A percentile compares a stretch with the other conserved stretches of the same genome.
phyloP scores from a whole-genome alignment of 2,888 invertebrate species.

The Pachliopta kotzebuea region DNA sequence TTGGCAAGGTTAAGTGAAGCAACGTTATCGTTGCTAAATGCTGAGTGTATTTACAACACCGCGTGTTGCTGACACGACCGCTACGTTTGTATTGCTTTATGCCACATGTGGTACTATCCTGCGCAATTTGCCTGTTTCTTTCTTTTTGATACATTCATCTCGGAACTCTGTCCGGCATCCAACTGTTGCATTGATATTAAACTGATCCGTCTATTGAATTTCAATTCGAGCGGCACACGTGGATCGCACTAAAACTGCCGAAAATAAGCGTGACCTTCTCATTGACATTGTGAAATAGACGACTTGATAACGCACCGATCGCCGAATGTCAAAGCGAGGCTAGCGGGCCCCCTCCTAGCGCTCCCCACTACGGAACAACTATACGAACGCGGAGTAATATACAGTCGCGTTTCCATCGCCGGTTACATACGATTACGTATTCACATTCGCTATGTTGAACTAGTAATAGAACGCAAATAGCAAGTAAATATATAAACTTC shows the following conservation, averaged over 20 bases:
- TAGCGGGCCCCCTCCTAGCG: conserved; percentile 62
- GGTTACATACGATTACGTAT: conserved; percentile 38
- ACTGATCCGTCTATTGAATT: conserved; percentile 11
- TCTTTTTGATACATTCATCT: conserved; percentile 18
- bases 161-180: not conserved
- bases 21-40: conserved; percentile 80
- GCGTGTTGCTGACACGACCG: conserved; percentile 70
- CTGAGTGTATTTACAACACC: conserved; percentile 76
- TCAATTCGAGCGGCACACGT: conserved; percentile 47
- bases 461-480: conserved; percentile 27
- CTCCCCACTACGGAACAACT: conserved; percentile 52
- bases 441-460: conserved; percentile 29
- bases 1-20: conserved; percentile 78
- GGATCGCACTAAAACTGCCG: conserved; percentile 50
- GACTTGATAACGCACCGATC: conserved; percentile 75
- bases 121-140: conserved; percentile 34
- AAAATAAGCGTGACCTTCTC: conserved; percentile 79
- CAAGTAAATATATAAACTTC: conserved; percentile 21
- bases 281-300: conserved; percentile 81
- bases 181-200: conserved; percentile 5
- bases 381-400: conserved; percentile 44
- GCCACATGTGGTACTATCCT: conserved; percentile 36
- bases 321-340: conserved; percentile 77
- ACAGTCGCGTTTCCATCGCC: conserved; percentile 55
- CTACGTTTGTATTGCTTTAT: conserved; percentile 48